phyloP scores from a whole-genome alignment of 2,797 vertebrate species.

The Hydrolagus colliei region DNA sequence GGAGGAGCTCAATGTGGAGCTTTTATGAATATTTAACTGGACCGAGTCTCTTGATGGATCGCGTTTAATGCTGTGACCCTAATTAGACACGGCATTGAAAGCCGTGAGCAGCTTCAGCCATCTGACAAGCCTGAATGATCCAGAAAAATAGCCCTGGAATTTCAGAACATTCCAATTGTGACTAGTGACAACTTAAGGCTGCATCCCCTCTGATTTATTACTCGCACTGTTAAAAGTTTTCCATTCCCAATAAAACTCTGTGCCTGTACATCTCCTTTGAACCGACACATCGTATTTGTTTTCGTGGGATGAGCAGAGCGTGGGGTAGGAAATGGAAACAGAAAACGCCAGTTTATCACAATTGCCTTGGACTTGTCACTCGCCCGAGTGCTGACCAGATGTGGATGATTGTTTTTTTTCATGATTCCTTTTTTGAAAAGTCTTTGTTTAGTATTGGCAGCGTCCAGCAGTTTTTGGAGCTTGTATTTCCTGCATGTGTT shows the following conservation, averaged over 20 bases:
- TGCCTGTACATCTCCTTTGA: neutral
- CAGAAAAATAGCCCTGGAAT: conserved; percentile 10
- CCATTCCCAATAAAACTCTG: neutral
- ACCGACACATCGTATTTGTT: neutral
- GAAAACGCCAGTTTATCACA: neutral
- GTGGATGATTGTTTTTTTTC: neutral
- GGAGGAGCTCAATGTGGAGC: neutral
- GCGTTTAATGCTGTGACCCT: neutral
- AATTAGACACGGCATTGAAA: conserved; percentile 18
- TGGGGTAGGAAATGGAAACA: neutral
- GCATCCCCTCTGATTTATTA: neutral
- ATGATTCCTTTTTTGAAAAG: neutral
- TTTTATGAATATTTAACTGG: neutral
- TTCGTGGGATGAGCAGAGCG: neutral
- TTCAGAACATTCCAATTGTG: neutral
- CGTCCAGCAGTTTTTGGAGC: neutral
- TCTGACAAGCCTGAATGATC: neutral
- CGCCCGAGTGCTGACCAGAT: neutral
- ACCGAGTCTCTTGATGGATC: neutral
- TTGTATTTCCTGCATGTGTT: no score
- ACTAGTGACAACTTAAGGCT: no score
- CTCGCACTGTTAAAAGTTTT: neutral
- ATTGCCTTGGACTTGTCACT: neutral
- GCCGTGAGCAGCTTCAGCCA: neutral
- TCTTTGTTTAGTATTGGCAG: neutral